A percentile compares a stretch with the other conserved stretches of the same genome.
Conservation (phyloP, 2,888 invertebrate species). For the Parnassius apollo region DNA sequence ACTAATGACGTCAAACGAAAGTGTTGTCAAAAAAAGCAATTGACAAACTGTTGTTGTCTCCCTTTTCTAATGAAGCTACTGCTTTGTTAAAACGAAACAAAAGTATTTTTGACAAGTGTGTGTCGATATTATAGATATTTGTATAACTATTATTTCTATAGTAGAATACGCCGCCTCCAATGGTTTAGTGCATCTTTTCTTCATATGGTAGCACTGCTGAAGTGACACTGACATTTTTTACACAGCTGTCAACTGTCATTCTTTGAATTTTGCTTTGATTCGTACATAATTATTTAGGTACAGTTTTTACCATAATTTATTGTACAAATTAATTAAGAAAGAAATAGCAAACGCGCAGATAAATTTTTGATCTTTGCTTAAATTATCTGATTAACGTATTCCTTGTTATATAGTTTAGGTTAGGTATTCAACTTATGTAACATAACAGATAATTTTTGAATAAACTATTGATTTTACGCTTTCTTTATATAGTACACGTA, state of each 20-base stretch:
- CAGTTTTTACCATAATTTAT: conserved; percentile 14
- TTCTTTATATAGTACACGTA: too few species aligned
- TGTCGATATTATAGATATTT: too few species aligned
- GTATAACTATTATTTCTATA: too few species aligned
- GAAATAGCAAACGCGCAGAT: neutral
- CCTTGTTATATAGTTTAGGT: conserved; percentile 50
- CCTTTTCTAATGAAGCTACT: too few species aligned
- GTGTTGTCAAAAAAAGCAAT: too few species aligned
- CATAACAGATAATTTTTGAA: conserved; percentile 58
- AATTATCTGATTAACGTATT: neutral
- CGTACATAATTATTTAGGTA: conserved; percentile 14
- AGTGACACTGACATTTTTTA: conserved; percentile 41
- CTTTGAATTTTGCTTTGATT: conserved; percentile 27
- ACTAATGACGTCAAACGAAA: too few species aligned
- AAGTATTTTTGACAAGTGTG: too few species aligned
- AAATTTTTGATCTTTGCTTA: neutral
- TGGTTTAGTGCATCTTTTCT: too few species aligned
- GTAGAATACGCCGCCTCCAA: too few species aligned
- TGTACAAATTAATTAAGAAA: conserved; percentile 9
- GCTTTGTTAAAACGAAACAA: too few species aligned
- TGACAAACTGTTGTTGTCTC: too few species aligned
- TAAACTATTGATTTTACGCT: neutral
- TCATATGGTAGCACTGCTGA: too few species aligned
- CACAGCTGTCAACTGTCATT: conserved; percentile 42
- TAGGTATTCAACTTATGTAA: conserved; percentile 76